Base-by-base conservation (phyloP, 2,113 vertebrate species). In the Lucifuga dentata region DNA sequence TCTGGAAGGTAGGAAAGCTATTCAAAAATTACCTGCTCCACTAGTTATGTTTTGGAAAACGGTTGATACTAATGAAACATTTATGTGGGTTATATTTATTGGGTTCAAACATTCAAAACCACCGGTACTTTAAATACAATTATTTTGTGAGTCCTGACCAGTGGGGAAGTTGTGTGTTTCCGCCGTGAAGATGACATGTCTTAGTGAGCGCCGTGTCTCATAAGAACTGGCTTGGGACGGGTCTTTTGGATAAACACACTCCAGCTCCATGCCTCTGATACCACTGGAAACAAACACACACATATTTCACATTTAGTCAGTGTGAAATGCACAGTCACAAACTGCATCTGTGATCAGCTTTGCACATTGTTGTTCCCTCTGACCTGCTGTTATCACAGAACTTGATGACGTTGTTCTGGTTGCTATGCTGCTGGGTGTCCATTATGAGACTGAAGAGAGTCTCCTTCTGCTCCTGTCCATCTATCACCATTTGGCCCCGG, bases 151-250 rank as follows among this genome's bases (percentile, higher is more conserved):
- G 36, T 53, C 15, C 80, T 65, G 49, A 96, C 96, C 96, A 2
- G 96, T 97, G 13, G 96, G 96, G 72, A 98, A 98, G 88, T 98
- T 98, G 92, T 98, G 96, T 0, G 96, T 98, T 88, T 98, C 96
- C 2, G 96, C 96, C 0, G 96, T 98, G 88, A 98, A 98, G 88
- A 96, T 94, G 56, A 96, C 90, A 0, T 98, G 95, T 66, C 95
- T 91, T 0, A 90, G 90, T 0, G 93, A 90, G 11, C 5, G 67
- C 0, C 85, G 70, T 4, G 89, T 89, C 78, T 63, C 85, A 24
- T 95, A 95, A 5, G 65, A 33, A 43, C 95, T 95, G 46, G 95
- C 87, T 16, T 69, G 60, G 0, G 93, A 83, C 0, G 95, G 91
- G 65, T 97, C 90, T 32, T 84, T 86, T 0, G 96, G 94, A 44